Evolutionary conservation across 2,797 vertebrate species (phyloP).

Genomic region (Acestrorhynchus altus): DNA sequence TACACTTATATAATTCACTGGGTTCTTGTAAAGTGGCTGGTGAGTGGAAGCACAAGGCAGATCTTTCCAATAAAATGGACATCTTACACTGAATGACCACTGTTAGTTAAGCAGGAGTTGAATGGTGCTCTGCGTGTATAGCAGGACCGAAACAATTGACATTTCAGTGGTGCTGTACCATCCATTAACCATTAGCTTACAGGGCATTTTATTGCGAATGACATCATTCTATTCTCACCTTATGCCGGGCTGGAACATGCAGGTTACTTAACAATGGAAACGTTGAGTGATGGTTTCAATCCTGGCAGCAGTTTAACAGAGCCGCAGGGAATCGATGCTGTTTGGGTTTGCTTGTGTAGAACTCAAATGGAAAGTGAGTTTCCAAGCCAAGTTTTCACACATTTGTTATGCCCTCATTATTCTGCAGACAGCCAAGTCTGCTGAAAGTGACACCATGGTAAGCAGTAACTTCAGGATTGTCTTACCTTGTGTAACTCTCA

Average conservation of each 20-base stretch:
- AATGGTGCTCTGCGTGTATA: conserved; percentile 11
- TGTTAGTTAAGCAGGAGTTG: not conserved
- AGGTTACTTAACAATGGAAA: conserved; percentile 24
- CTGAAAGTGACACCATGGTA: conserved; percentile 33
- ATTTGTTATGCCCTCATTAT: conserved; percentile 43
- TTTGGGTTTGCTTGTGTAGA: conserved; percentile 23
- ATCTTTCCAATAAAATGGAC: too few relatives aligned
- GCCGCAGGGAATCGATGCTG: conserved; percentile 12
- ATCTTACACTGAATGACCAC: not conserved
- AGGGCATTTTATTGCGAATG: conserved; percentile 18
- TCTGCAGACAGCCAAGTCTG: conserved; percentile 21
- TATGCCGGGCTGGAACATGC: conserved; percentile 7
- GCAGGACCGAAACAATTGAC: conserved; percentile 22
- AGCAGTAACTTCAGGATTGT: conserved; percentile 44
- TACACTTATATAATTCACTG: too few relatives aligned
- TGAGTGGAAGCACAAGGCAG: too few relatives aligned
- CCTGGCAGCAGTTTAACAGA: conserved; percentile 24
- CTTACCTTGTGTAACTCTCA: conserved; percentile 44
- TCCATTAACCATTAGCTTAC: conserved; percentile 1
- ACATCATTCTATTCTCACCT: conserved; percentile 37
- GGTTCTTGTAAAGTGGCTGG: not conserved
- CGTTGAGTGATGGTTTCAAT: conserved; percentile 14
- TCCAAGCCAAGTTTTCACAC: conserved; percentile 22
- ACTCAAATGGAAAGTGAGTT: conserved; percentile 34
- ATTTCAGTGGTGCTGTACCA: conserved; percentile 1